These are phyloP conservation scores for Hozukius guyotensis DNA, from an alignment of 2,797 vertebrate genomes.

Conservation along the genomic window DNA sequence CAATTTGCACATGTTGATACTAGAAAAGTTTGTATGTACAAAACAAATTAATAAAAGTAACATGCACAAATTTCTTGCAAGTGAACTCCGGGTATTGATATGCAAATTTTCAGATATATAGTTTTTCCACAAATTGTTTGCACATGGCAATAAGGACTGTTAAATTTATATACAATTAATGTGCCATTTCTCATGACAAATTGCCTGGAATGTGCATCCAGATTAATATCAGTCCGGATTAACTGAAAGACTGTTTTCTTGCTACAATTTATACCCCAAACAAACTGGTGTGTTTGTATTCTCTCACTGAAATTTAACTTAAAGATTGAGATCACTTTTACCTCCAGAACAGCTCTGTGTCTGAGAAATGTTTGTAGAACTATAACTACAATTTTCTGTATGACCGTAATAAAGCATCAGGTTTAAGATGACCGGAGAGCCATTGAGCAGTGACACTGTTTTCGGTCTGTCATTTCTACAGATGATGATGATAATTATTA, in stretches of 20 bases:
- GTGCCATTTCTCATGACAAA: not conserved
- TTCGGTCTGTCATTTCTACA: not conserved
- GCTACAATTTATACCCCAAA: not conserved
- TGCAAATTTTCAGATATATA: not conserved
- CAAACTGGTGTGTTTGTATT: not conserved
- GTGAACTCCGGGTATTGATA: not conserved
- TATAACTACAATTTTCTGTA: not conserved
- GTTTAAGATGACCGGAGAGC: slow-evolving; percentile 43
- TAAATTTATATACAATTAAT: not conserved
- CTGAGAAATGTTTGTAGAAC: slow-evolving; percentile 25
- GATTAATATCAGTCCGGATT: not conserved
- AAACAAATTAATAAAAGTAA: not conserved
- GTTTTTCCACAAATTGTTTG: not conserved
- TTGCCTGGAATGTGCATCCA: not conserved
- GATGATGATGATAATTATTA: too few species aligned
- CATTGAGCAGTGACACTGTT: not conserved
- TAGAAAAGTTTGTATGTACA: not conserved
- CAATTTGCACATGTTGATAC: not conserved
- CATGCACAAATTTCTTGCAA: not conserved
- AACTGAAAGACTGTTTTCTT: not conserved
- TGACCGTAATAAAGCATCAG: slow-evolving; percentile 6
- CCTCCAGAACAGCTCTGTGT: slow-evolving; percentile 34
- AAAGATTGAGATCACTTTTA: not conserved
- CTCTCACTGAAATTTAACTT: not conserved
- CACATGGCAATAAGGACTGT: not conserved